Evolutionary conservation across 2,888 invertebrate species (phyloP).

Genomic region (Ethmia dodecea): DNA sequence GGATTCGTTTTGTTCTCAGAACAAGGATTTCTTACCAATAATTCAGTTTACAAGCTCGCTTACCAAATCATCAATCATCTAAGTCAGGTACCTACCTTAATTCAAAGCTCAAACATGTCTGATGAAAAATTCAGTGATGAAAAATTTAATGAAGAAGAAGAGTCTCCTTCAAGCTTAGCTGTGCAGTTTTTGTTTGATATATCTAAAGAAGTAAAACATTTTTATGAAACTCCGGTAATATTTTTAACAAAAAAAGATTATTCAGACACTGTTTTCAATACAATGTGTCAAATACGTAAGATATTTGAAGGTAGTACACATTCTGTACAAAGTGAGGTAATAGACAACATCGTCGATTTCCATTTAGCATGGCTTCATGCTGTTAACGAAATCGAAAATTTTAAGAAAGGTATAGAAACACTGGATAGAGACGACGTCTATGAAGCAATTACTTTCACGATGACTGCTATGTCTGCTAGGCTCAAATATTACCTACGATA

Average conservation of each 20-base stretch:
- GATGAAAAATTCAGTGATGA: no score
- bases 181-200: conserved; percentile 58
- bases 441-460: conserved; percentile 50
- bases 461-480: conserved; percentile 46
- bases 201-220: conserved; percentile 51
- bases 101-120: no score
- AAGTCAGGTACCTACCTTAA: no score
- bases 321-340: conserved; percentile 28
- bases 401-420: conserved; percentile 32
- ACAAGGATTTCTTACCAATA: no score
- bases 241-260: conserved; percentile 55
- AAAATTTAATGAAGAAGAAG: conserved; percentile 1
- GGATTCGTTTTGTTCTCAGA: no score
- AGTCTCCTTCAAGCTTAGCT: no score
- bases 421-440: conserved; percentile 41
- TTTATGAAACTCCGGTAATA: conserved; percentile 58
- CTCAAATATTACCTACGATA: conserved; percentile 51
- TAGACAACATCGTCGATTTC: conserved; percentile 52
- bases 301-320: conserved; percentile 25
- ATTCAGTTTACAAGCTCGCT: no score
- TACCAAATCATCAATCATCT: no score
- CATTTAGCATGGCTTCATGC: conserved; percentile 59
- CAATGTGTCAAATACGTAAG: conserved; percentile 44
- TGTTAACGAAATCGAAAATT: conserved; percentile 51
- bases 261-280: conserved; percentile 49